Evolutionary conservation across 2,113 vertebrate genomes (phyloP).

Genomic region (Syngnathus scovelli): DNA sequence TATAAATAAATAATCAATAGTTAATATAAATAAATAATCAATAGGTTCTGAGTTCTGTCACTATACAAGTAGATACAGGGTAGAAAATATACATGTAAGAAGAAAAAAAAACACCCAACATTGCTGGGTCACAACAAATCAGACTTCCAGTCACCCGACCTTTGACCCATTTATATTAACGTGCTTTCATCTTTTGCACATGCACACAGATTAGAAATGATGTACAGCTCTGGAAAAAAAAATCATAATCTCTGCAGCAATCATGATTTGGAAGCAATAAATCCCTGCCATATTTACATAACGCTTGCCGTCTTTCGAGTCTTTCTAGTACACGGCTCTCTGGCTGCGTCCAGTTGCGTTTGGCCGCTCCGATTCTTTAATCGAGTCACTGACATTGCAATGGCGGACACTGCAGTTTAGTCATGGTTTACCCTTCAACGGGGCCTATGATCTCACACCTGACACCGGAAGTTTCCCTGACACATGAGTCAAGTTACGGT

Average conservation of each 20-base stretch:
- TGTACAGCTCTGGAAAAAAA: conserved; percentile 14
- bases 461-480: conserved; percentile 11
- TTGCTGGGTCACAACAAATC: conserved; percentile 1
- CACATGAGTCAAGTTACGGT: background rate
- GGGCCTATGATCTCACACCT: conserved; percentile 32
- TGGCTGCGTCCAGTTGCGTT: conserved; percentile 27
- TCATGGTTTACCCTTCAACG: background rate
- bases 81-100: too few relatives aligned
- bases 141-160: background rate
- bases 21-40: too few relatives aligned
- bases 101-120: background rate
- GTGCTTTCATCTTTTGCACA: conserved; percentile 3
- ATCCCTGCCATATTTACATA: conserved; percentile 42
- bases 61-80: too few relatives aligned
- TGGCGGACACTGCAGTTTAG: conserved; percentile 6
- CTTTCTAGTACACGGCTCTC: conserved; percentile 38
- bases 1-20: too few relatives aligned
- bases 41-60: too few relatives aligned
- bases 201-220: conserved; percentile 36
- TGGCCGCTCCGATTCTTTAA: conserved; percentile 27
- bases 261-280: conserved; percentile 24
- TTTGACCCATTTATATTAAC: conserved; percentile 4
- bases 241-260: conserved; percentile 33
- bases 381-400: conserved; percentile 31
- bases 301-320: conserved; percentile 2